These are phyloP conservation scores for Baronia brevicornis DNA, from an alignment of 2,888 invertebrate genomes.

Conservation along the genomic window DNA sequence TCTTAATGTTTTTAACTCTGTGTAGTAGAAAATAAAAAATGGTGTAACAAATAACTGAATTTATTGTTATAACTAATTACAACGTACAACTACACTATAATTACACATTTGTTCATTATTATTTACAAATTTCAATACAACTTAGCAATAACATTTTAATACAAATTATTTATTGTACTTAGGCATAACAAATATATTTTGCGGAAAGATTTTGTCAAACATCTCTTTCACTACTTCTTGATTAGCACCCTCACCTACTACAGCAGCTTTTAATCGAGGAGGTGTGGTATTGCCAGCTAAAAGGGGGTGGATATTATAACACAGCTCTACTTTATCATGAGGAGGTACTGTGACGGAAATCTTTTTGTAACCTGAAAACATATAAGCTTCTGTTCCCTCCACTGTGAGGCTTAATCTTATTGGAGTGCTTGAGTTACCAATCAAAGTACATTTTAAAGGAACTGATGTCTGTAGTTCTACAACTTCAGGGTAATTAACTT, in stretches of 20 bases:
- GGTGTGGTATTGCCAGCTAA: constrained; percentile 83
- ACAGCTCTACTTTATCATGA: constrained; percentile 74
- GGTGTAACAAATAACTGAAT: constrained; percentile 52
- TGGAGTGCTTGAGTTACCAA: constrained; percentile 82
- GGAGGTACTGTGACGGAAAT: constrained; percentile 78
- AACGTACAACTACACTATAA: constrained; percentile 57
- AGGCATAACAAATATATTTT: constrained; percentile 72
- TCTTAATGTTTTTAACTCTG: constrained; percentile 10
- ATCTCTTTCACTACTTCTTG: constrained; percentile 62
- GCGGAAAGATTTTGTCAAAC: constrained; percentile 67
- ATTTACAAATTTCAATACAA: constrained; percentile 55
- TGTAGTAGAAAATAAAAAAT: constrained; percentile 23
- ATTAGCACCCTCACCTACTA: constrained; percentile 54
- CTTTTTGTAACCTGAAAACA: constrained; percentile 96
- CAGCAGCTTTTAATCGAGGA: constrained; percentile 75
- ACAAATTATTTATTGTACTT: constrained; percentile 67
- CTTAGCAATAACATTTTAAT: constrained; percentile 35
- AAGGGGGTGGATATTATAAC: constrained; percentile 88
- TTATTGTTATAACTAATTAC: constrained; percentile 54
- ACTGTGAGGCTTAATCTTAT: constrained; percentile 84
- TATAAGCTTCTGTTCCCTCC: constrained; percentile 92
- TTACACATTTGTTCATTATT: constrained; percentile 56
- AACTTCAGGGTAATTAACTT: constrained; percentile 81
- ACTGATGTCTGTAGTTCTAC: constrained; percentile 84
- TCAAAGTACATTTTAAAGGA: constrained; percentile 80